phyloP scores from a whole-genome alignment of 2,797 vertebrate species.

The Tokudaia muenninki region DNA sequence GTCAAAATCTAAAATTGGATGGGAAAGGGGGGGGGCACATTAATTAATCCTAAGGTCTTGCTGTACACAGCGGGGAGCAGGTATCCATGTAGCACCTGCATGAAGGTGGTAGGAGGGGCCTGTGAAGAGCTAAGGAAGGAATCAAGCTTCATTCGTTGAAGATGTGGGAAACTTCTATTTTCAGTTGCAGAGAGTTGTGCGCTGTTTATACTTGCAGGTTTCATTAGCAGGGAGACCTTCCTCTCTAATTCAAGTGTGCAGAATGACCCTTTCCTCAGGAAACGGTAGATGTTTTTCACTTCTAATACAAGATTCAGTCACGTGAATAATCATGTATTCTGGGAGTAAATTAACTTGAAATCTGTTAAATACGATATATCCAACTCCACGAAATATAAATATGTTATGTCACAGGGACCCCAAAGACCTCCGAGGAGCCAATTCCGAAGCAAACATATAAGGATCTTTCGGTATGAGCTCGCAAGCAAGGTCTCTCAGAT shows the following conservation, averaged over 20 bases:
- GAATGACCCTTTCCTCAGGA: conserved; percentile 66
- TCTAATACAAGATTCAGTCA: conserved; percentile 7
- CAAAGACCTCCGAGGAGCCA: not conserved
- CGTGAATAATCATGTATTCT: conserved; percentile 34
- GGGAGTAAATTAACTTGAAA: conserved; percentile 50
- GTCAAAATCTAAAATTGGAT: not conserved
- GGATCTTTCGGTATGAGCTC: not conserved
- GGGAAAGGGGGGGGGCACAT: not conserved
- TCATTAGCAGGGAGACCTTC: conserved; percentile 44
- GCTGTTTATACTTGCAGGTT: not conserved
- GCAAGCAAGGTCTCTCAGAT: not conserved
- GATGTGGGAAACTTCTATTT: conserved; percentile 39
- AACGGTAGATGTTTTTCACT: conserved; percentile 21
- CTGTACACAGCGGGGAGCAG: not conserved
- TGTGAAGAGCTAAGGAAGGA: not conserved
- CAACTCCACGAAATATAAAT: not conserved
- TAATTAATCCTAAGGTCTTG: not conserved
- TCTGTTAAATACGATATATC: conserved; percentile 18
- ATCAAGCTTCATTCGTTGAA: conserved; percentile 5
- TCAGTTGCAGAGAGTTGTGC: conserved; percentile 25
- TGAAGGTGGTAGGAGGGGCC: not conserved
- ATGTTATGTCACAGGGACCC: not conserved
- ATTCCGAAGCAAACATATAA: not conserved
- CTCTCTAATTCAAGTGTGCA: conserved; percentile 60
- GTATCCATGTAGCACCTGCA: not conserved